Evolutionary conservation across 2,888 invertebrate species (phyloP), one percentile per base, ranked within the genome.

Genomic region (Sinotaia quadrata): DNA sequence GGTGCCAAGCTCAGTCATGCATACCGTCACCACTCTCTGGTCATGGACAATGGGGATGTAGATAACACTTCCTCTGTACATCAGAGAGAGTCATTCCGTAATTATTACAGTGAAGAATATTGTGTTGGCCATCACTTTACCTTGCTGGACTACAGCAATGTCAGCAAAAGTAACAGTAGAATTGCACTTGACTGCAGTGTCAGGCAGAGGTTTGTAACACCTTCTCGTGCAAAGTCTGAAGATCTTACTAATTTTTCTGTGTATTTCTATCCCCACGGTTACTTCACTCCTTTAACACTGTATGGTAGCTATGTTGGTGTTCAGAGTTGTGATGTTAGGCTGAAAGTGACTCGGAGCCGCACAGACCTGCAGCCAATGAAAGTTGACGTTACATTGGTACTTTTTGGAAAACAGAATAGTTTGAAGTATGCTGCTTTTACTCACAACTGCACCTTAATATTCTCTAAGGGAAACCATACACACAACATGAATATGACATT

Each of bases 1-100:
- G 60, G 75, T 4, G 77, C 75, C 34, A 78, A 77, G 59, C 67
- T 84, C 10, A 78, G 79, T 69, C 65, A 68, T 18, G 83, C 82
- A 3, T 83, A 83, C 65, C 68, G 82, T 29, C 77, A 79, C 29
- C 84, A 84, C 68, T 84, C 84, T 5, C 73, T 84, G n/a, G 72
- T 79, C n/a, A 75, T 76, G 56, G 80, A 81, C 62, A 69, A 74
- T 12, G 74, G 75, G 21, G 56, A 41, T 2, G 27, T 18, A 24
- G 21, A 29, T 21, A 31, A 29, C n/a, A 18, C 4, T 21, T 8
- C 21, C 41, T 31, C 63, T 27, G 49, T 18, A 15, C 33, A 34
- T n/a, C 18, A 69, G 8, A 71, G 69, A 15, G 81, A 81, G 44
- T 75, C 76, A 2, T 82, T 76, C 60, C 73, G 84, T 29, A 84